These are phyloP conservation scores for Pollenia angustigena DNA, from an alignment of 2,888 invertebrate genomes.

Conservation along the genomic window DNA sequence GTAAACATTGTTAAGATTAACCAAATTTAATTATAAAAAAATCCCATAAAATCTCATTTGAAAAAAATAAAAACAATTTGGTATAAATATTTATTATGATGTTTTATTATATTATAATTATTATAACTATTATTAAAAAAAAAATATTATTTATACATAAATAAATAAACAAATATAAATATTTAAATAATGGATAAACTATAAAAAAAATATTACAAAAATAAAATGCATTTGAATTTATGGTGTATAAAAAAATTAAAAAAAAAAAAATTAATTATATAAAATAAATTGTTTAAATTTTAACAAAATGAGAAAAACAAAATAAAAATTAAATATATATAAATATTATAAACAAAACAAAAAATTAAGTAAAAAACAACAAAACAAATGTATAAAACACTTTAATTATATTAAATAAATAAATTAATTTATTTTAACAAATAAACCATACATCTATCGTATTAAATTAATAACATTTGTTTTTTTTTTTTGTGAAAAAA, in stretches of 20 bases:
- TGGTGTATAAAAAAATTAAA: conserved; percentile 79
- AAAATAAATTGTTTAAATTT: conserved; percentile 72
- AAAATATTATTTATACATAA: conserved; percentile 71
- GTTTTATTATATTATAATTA: conserved; percentile 77
- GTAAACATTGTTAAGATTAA: conserved; percentile 68
- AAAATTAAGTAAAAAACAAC: conserved; percentile 50
- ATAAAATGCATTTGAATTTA: conserved; percentile 79
- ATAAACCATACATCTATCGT: conserved; percentile 67
- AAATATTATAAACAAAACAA: conserved; percentile 64
- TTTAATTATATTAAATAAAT: conserved; percentile 71
- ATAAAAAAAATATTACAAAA: conserved; percentile 72
- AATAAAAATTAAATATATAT: conserved; percentile 54
- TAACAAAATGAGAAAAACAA: conserved; percentile 60
- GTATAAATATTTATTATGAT: conserved; percentile 80
- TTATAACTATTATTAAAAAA: conserved; percentile 79
- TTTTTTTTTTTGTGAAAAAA: conserved; percentile 17
- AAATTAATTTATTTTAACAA: conserved; percentile 70
- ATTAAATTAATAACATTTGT: conserved; percentile 46
- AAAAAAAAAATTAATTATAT: conserved; percentile 59
- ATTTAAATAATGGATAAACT: conserved; percentile 73
- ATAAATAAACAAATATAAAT: conserved; percentile 71
- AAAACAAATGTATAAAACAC: conserved; percentile 73
- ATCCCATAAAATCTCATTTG: conserved; percentile 53
- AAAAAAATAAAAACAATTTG: conserved; percentile 76
- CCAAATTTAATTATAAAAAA: conserved; percentile 59